Base-by-base conservation (phyloP, 1,140 invertebrate genomes). In the Metopolophium dirhodum region DNA sequence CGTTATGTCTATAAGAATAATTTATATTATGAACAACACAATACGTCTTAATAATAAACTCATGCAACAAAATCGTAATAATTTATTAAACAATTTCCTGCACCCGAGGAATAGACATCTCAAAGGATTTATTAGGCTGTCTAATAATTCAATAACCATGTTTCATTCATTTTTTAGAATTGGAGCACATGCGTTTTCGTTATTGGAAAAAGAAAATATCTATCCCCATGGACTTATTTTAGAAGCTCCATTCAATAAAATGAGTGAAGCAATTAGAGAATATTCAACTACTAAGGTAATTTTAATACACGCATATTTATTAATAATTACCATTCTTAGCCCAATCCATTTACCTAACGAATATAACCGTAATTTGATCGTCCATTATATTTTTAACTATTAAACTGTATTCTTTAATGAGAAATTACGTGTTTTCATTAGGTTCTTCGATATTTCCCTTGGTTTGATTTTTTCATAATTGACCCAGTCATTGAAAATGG, bases 221-320 rank as follows among this genome's bases (percentile, higher is more conserved):
- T 95, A 96, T 77, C 97, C 97, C 1, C 95, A 96, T n/a, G 98
- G 97, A 30, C 94, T 99, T 0, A 96, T 99, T 93, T 95, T 99
- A 20, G 98, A 99, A 95, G 96, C 98, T 88, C 98, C 98, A 26
- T 99, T 99, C 95, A 98, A 97, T 94, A 98, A 97, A 95, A 96
- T 99, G 87, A 95, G 96, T 30, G 98, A 98, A 94, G 98, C 98
- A 95, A 96, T 98, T 77, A 95, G 96, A 35, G 95, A 97, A 94
- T 97, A 98, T 96, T 98, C 98, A 54, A 96, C 98, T 94, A 95
- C 97, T 57, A 95, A 96, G 95, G 97, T 97, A 95, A 95, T 45
- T 35, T n/a, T 8, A 88, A 49, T 49, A 51, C 35, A 49, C 11
- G 7, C 2, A 22, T 23, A 88, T 86, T 86, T 47, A n/a, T 47